Evolutionary conservation across 2,888 invertebrate species (phyloP).

Genomic region (Acrocera orbiculus): DNA sequence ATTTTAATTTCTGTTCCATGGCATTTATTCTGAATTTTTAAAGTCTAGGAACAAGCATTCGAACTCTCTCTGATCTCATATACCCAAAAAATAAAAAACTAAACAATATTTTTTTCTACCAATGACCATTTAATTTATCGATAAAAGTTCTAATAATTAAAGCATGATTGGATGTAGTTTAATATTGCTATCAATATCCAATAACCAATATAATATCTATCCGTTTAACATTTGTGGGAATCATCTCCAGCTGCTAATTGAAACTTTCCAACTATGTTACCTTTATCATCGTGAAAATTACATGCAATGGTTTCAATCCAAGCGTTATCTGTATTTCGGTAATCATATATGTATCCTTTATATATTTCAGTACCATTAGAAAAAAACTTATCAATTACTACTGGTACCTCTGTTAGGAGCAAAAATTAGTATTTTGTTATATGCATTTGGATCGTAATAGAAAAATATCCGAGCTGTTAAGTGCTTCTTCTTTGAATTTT

Average conservation of each 20-base stretch:
- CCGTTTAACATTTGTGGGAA: constrained; percentile 76
- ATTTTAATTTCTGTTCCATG: too few species aligned
- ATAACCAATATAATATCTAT: too few species aligned
- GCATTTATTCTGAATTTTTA: too few species aligned
- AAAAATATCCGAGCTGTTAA: constrained; percentile 38
- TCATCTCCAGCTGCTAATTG: constrained; percentile 79
- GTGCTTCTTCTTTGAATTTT: constrained; percentile 92
- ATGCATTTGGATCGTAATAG: too few species aligned
- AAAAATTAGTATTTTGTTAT: constrained; percentile 6
- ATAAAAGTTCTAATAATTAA: constrained; percentile 55
- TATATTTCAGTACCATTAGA: constrained; percentile 53
- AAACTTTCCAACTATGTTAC: constrained; percentile 47
- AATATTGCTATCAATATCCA: constrained; percentile 47
- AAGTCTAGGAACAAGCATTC: too few species aligned
- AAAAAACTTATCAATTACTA: constrained; percentile 54
- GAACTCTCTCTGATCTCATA: too few species aligned
- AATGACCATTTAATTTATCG: constrained; percentile 43
- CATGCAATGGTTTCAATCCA: constrained; percentile 96
- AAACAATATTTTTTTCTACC: constrained; percentile 37
- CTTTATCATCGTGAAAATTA: constrained; percentile 81
- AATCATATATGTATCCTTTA: constrained; percentile 90
- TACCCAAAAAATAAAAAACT: too few species aligned
- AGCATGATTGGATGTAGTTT: constrained; percentile 74
- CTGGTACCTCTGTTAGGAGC: too few species aligned
- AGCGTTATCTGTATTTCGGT: constrained; percentile 93